Conservation (phyloP, 2,113 vertebrate genomes). For the Epinephelus fuscoguttatus region DNA sequence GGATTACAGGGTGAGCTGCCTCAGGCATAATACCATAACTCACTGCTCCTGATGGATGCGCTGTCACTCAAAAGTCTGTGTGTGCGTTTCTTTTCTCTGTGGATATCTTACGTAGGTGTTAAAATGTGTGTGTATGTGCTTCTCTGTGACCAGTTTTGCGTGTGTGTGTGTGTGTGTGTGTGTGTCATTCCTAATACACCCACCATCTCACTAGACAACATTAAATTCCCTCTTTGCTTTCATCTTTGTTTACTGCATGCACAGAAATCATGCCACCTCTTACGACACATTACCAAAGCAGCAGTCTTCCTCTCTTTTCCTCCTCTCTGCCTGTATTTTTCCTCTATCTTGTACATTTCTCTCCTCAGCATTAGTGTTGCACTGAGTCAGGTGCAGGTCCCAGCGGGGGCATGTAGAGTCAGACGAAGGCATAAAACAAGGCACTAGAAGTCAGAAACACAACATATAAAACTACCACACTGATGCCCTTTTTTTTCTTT, state of each 20-base stretch:
- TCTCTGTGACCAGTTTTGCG: slow-evolving; percentile 3
- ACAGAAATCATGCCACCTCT: slow-evolving; percentile 20
- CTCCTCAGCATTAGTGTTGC: slow-evolving; percentile 31
- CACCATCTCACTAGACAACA: slow-evolving; percentile 13
- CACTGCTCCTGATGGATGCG: slow-evolving; percentile 49
- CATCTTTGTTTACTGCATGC: slow-evolving; percentile 41
- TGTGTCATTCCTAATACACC: slow-evolving; percentile 20
- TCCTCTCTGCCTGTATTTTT: slow-evolving; percentile 77
- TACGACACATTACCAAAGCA: slow-evolving; percentile 27
- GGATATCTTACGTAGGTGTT: not conserved
- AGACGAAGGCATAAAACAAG: slow-evolving; percentile 46
- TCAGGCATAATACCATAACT: slow-evolving; percentile 58
- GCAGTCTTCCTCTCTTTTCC: slow-evolving; percentile 18
- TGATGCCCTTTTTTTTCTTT: slow-evolving; percentile 12
- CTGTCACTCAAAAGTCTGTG: slow-evolving; percentile 57
- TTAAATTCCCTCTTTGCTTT: slow-evolving; percentile 36
- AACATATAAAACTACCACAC: slow-evolving; percentile 29
- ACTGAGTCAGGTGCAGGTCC: slow-evolving; percentile 54
- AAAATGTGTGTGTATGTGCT: slow-evolving; percentile 5
- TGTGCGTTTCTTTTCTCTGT: slow-evolving; percentile 8
- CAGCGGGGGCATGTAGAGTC: slow-evolving; percentile 38
- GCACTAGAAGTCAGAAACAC: slow-evolving; percentile 46
- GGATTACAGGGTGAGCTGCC: slow-evolving; percentile 70
- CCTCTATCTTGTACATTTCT: slow-evolving; percentile 26
- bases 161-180: not conserved